phyloP scores from a whole-genome alignment of 2,888 invertebrate genomes.

The Euclidia mi region DNA sequence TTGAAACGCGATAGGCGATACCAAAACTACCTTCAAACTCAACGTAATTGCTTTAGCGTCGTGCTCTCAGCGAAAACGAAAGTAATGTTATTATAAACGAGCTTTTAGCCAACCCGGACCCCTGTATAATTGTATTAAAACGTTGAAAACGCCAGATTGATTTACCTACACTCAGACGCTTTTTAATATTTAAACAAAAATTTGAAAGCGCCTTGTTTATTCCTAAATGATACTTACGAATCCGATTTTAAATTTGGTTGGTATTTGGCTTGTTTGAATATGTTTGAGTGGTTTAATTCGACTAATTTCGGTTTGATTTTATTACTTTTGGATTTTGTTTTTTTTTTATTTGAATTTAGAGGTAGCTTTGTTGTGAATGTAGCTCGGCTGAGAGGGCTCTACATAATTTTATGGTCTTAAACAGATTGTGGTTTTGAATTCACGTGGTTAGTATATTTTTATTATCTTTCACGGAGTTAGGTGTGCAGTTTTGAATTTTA shows the following conservation, averaged over 20 bases:
- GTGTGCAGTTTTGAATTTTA: too few species aligned
- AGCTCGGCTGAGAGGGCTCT: too few species aligned
- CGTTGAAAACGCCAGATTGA: conserved; percentile 61
- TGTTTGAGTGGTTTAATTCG: conserved; percentile 1
- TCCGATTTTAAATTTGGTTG: conserved; percentile 36
- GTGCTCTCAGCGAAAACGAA: conserved; percentile 69
- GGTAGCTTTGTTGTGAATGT: too few species aligned
- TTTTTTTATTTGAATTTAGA: too few species aligned
- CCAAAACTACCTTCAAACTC: conserved; percentile 69
- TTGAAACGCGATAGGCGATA: conserved; percentile 67
- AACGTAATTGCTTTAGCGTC: conserved; percentile 71
- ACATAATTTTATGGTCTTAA: too few species aligned
- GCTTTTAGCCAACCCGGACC: conserved; percentile 74
- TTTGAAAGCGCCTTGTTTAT: conserved; percentile 49
- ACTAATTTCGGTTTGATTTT: too few species aligned
- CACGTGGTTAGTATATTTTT: too few species aligned
- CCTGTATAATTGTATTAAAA: conserved; percentile 71
- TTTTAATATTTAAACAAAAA: conserved; percentile 58
- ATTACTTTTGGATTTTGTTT: too few species aligned
- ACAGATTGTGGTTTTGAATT: too few species aligned
- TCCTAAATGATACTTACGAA: conserved; percentile 30
- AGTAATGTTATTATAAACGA: conserved; percentile 76
- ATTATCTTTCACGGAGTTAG: too few species aligned
- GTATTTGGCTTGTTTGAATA: conserved; percentile 7
- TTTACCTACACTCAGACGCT: conserved; percentile 54